phyloP scores from a whole-genome alignment of 2,888 invertebrate genomes.

The Carabus problematicus region DNA sequence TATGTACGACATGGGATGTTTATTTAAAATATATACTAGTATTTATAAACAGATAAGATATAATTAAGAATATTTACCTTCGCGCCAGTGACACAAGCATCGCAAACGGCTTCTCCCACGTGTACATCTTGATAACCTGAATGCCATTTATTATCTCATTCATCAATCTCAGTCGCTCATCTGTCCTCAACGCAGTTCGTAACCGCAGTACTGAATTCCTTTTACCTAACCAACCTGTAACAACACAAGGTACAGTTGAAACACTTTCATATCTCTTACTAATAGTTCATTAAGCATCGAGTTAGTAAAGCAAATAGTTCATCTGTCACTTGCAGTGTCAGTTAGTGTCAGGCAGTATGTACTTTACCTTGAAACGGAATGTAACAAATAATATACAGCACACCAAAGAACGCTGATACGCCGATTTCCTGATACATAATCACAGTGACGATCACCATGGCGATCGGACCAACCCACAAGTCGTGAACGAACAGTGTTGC shows the following conservation, averaged over 20 bases:
- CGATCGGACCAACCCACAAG: constrained; percentile 83
- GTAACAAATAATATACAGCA: constrained; percentile 72
- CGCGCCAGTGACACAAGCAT: constrained; percentile 74
- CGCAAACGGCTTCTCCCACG: constrained; percentile 91
- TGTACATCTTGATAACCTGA: constrained; percentile 95
- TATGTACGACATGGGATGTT: too few relatives aligned
- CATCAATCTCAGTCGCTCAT: constrained; percentile 86
- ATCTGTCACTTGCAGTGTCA: too few relatives aligned
- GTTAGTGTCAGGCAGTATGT: too few relatives aligned
- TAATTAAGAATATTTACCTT: constrained; percentile 59
- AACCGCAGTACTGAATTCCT: constrained; percentile 76
- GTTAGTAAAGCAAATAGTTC: too few relatives aligned
- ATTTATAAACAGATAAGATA: too few relatives aligned
- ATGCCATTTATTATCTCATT: constrained; percentile 89
- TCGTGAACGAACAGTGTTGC: constrained; percentile 26
- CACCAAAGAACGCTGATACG: constrained; percentile 73
- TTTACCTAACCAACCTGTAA: constrained; percentile 67
- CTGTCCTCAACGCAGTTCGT: constrained; percentile 81
- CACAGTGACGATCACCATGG: constrained; percentile 76
- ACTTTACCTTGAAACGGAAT: constrained; percentile 79
- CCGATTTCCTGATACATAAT: constrained; percentile 68
- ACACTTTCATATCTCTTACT: too few relatives aligned
- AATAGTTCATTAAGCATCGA: too few relatives aligned
- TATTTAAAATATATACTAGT: too few relatives aligned
- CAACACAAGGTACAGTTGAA: too few relatives aligned